phyloP scores from a whole-genome alignment of 2,797 vertebrate genomes.

The Heteromormyrus szaboi region DNA sequence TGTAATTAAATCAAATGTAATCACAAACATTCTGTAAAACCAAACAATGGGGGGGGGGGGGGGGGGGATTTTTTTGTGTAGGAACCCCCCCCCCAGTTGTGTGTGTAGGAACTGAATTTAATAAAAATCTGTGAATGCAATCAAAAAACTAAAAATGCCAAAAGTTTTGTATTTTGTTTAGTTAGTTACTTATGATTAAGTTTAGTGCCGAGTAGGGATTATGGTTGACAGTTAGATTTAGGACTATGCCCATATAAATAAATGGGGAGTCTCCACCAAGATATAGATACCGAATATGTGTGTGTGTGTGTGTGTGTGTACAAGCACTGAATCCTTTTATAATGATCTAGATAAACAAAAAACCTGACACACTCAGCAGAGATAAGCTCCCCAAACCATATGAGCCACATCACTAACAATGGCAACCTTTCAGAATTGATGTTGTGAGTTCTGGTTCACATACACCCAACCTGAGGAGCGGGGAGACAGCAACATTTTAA shows the following conservation, averaged over 20 bases:
- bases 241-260: not conserved
- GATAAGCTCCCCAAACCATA: not conserved
- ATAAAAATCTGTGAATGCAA: not conserved
- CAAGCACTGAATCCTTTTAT: not conserved
- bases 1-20: not conserved
- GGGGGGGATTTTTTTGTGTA: too few relatives aligned
- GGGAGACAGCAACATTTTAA: not conserved
- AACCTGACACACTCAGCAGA: not conserved
- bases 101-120: not conserved
- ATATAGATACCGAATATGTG: not conserved
- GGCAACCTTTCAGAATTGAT: slow-evolving; percentile 1
- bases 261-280: not conserved
- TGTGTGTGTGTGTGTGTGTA: not conserved
- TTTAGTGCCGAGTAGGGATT: not conserved
- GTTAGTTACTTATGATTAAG: not conserved
- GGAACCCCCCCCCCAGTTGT: too few relatives aligned
- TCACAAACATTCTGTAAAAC: not conserved
- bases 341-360: not conserved
- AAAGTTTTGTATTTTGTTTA: not conserved
- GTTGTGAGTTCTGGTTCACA: not conserved
- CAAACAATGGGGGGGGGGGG: not conserved
- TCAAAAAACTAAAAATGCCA: not conserved
- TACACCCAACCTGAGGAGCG: not conserved
- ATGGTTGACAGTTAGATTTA: not conserved
- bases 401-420: not conserved